Evolutionary conservation across 2,113 vertebrate genomes (phyloP).

Genomic region (Neogobius melanostomus): DNA sequence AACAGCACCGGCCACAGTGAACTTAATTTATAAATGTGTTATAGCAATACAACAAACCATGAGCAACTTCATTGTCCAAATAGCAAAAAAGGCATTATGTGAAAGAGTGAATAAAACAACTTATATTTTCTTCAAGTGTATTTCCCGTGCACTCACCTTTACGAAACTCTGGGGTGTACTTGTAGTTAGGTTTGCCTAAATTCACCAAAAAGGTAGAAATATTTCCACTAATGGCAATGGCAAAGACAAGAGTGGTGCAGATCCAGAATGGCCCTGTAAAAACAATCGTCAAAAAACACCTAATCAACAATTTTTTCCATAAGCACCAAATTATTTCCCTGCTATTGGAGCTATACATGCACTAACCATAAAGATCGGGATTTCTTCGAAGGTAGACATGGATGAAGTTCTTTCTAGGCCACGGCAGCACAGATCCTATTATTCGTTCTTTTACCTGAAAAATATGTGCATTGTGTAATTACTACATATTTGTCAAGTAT

Average conservation of each 20-base stretch:
- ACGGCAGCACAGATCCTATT: constrained; percentile 89
- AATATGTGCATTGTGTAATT: neutral
- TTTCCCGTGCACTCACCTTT: constrained; percentile 80
- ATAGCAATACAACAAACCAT: too few species aligned
- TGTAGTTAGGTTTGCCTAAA: constrained; percentile 78
- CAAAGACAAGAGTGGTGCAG: constrained; percentile 94
- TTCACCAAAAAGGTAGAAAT: constrained; percentile 88
- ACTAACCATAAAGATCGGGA: constrained; percentile 91
- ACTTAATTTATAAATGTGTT: neutral
- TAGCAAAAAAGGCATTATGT: too few species aligned
- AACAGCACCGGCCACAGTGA: neutral
- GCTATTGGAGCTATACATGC: neutral
- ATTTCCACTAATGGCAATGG: constrained; percentile 94
- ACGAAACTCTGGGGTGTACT: constrained; percentile 90
- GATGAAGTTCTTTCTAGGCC: constrained; percentile 94
- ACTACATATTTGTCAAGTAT: neutral
- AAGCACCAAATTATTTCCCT: neutral
- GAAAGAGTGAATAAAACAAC: too few species aligned
- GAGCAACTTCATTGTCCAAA: too few species aligned
- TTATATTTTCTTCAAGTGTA: too few species aligned
- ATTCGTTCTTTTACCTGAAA: constrained; percentile 91
- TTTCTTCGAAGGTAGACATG: constrained; percentile 88
- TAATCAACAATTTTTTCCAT: neutral
- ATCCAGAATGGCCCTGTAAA: constrained; percentile 96
- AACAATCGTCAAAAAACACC: constrained; percentile 14